Base-by-base conservation (phyloP, 2,113 vertebrate genomes). In the Meriones unguiculatus region DNA sequence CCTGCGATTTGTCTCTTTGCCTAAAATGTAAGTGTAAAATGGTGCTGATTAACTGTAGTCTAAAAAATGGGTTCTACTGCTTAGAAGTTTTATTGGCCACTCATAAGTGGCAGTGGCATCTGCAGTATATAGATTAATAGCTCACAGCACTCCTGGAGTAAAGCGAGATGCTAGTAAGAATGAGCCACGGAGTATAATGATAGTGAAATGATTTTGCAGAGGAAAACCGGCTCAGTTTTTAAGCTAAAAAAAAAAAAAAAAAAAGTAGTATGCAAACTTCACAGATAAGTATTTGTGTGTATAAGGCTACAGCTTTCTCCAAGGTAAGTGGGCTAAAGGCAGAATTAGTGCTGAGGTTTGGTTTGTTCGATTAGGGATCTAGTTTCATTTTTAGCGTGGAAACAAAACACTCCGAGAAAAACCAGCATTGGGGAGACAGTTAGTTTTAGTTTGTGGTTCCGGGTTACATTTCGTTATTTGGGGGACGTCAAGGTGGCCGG, bases 1-100 rank as follows among this genome's bases (percentile, higher is more conserved):
- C 52, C 85, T 89, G 22, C 67, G 80, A 90, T 93, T 95, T 78
- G 64, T 75, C 41, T 91, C 59, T 81, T 80, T 96, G 54, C 22
- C 30, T 59, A 67, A 84, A 95, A 94, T 75, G 41, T 30, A 81
- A 67, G 38, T 67, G n/a, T 95, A 5, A 32, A 94, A 72, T 35
- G 64, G 32, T 30, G 8, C 32, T 46, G 67, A 92, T 91, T 89
- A 95, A 88, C 64, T 88, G 1, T 25, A 80, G 20, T 84, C 64
- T 84, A n/a, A 20, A 62, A 41, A 92, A 77, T 70, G 13, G 24
- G 1, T 89, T 93, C 54, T 24, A 54, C n/a, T 67, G 87, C 82
- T 46, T 72, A 17, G 77, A 86, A 13, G 67, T 70, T 91, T 94
- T 93, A 87, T 76, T 89, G 62, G 17, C 35, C 54, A n/a, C 30